phyloP scores from a whole-genome alignment of 2,797 vertebrate species.

The Coregonus sp. region DNA sequence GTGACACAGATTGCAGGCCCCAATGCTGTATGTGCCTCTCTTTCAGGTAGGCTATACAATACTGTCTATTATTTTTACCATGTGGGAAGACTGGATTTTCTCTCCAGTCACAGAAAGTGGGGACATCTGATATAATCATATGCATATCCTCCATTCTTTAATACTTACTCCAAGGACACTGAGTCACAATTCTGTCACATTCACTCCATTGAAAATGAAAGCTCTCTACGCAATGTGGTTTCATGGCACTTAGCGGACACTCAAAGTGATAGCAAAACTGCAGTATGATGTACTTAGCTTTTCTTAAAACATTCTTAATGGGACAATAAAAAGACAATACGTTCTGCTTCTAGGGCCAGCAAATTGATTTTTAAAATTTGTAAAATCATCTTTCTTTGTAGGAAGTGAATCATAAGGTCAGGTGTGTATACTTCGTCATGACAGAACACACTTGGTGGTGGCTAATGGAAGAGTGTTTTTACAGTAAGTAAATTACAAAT shows the following conservation, averaged over 20 bases:
- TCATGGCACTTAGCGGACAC: neutral
- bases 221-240: neutral
- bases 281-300: neutral
- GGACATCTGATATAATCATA: neutral
- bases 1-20: conserved; percentile 24
- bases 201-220: neutral
- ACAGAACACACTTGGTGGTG: conserved; percentile 12
- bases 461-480: conserved; percentile 42
- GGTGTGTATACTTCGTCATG: conserved; percentile 16
- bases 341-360: neutral
- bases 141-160: neutral
- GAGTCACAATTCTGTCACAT: neutral
- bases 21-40: conserved; percentile 21
- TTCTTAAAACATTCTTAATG: neutral
- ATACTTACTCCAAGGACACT: neutral
- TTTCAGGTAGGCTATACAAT: too few species aligned
- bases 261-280: neutral
- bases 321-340: neutral
- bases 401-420: conserved; percentile 12
- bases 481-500: conserved; percentile 47
- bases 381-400: conserved; percentile 12
- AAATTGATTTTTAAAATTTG: conserved; percentile 1
- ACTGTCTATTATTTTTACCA: too few species aligned
- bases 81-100: neutral
- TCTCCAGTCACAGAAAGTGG: neutral